These are phyloP conservation scores for Megastigmus dorsalis DNA, from an alignment of 2,888 invertebrate species.

Conservation along the genomic window DNA sequence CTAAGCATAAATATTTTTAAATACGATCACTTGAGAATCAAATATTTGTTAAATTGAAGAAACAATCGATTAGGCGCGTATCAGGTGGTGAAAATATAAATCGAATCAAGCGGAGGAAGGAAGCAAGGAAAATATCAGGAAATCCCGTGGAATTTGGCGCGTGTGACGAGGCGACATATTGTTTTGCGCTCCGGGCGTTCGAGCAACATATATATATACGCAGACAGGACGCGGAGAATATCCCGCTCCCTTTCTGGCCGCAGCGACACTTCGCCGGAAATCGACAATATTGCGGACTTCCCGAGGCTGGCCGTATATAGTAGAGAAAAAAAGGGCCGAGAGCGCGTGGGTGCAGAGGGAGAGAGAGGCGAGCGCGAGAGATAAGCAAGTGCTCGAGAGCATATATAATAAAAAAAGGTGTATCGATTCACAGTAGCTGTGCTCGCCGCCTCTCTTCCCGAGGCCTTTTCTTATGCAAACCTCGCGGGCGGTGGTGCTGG, in stretches of 20 bases:
- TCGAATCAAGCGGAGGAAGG: not conserved
- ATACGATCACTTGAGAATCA: not conserved
- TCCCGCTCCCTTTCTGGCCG: constrained; percentile 59
- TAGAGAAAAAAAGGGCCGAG: constrained; percentile 51
- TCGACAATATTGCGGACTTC: constrained; percentile 72
- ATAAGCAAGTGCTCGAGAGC: constrained; percentile 67
- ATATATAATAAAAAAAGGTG: constrained; percentile 73
- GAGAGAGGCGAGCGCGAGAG: constrained; percentile 58
- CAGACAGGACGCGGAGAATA: not conserved
- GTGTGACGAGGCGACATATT: constrained; percentile 67
- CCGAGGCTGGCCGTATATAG: constrained; percentile 57
- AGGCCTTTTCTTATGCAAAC: constrained; percentile 74
- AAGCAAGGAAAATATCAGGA: constrained; percentile 21
- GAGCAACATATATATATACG: too few species aligned
- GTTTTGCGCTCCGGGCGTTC: constrained; percentile 64
- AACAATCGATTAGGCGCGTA: not conserved
- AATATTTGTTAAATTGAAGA: too few species aligned
- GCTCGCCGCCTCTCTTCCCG: constrained; percentile 31
- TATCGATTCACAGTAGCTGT: constrained; percentile 74
- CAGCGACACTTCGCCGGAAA: constrained; percentile 66
- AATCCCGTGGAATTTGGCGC: constrained; percentile 57
- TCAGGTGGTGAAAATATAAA: constrained; percentile 3
- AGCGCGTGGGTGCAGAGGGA: constrained; percentile 33
- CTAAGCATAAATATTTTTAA: not conserved
- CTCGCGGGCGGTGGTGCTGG: constrained; percentile 67